Evolutionary conservation across 2,888 invertebrate species (phyloP).

Genomic region (Candidula unifasciata): DNA sequence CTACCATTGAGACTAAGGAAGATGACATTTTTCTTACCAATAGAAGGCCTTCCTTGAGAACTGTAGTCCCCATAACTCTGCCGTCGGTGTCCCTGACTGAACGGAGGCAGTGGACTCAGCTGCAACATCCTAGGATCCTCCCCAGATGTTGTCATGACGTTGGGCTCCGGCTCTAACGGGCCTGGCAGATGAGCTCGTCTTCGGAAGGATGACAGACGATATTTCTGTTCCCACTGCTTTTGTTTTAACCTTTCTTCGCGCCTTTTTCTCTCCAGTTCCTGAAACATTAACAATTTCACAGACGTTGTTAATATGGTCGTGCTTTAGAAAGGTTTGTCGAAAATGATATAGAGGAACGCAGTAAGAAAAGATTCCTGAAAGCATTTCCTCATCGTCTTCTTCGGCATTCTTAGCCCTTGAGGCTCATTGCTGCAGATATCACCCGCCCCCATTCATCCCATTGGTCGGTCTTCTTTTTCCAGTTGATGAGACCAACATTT

Average conservation of each 20-base stretch:
- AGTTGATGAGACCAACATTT: too few relatives aligned
- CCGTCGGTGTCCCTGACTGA: slow-evolving; percentile 44
- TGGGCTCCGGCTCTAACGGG: slow-evolving; percentile 60
- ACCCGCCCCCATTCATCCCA: too few relatives aligned
- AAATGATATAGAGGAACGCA: too few relatives aligned
- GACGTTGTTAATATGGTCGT: too few relatives aligned
- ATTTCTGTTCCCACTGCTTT: slow-evolving; percentile 76
- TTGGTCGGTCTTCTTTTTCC: too few relatives aligned
- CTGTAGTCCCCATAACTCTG: slow-evolving; percentile 39
- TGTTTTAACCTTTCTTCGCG: slow-evolving; percentile 75
- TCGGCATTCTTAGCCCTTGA: too few relatives aligned
- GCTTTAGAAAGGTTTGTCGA: too few relatives aligned
- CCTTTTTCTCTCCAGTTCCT: slow-evolving; percentile 77
- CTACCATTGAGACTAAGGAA: too few relatives aligned
- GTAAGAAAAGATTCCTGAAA: too few relatives aligned
- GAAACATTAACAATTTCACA: not conserved
- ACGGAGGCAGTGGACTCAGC: slow-evolving; percentile 54
- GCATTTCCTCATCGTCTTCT: too few relatives aligned
- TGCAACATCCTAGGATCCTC: slow-evolving; percentile 52
- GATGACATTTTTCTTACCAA: slow-evolving; percentile 1
- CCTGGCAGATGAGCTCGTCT: slow-evolving; percentile 66
- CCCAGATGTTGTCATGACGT: slow-evolving; percentile 50
- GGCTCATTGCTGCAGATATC: too few relatives aligned
- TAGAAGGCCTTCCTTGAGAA: slow-evolving; percentile 26
- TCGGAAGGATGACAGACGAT: slow-evolving; percentile 71